Conservation (phyloP, 2,888 invertebrate genomes). For the Sesia apiformis region DNA sequence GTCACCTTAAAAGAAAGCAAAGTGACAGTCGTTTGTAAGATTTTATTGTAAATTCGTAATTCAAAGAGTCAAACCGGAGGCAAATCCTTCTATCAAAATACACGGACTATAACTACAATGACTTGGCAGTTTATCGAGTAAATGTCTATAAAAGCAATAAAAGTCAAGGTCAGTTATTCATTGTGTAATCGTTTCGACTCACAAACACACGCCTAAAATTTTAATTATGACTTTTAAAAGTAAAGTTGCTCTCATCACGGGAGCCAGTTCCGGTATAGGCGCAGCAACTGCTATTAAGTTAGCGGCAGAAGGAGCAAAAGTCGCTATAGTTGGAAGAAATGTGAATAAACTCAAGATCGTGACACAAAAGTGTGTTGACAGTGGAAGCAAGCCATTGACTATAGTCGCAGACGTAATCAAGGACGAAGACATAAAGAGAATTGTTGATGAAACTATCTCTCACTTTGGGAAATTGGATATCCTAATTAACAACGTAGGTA, state of each 20-base stretch:
- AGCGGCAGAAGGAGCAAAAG: not conserved
- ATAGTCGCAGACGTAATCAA: conserved; percentile 9
- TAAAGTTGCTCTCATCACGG: conserved; percentile 11
- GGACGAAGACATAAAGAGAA: conserved; percentile 11
- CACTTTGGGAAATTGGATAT: conserved; percentile 80
- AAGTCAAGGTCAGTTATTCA: too few species aligned
- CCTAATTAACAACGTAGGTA: conserved; percentile 71
- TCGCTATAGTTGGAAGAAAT: not conserved
- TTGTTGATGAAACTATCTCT: conserved; percentile 76
- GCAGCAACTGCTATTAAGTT: conserved; percentile 2
- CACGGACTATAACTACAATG: too few species aligned
- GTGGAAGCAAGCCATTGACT: not conserved
- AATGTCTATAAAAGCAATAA: too few species aligned
- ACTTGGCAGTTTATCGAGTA: too few species aligned
- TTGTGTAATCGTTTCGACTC: too few species aligned
- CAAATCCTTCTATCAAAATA: too few species aligned
- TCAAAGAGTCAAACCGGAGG: too few species aligned
- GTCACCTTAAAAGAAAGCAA: too few species aligned
- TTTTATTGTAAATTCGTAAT: too few species aligned
- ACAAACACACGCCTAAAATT: too few species aligned
- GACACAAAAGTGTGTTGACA: not conserved
- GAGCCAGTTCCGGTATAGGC: conserved; percentile 11
- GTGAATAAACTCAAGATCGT: not conserved
- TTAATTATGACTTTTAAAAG: conserved; percentile 13
- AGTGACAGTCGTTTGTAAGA: too few species aligned